Evolutionary conservation across 2,113 vertebrate genomes (phyloP).

Genomic region (Podocnemis expansa): DNA sequence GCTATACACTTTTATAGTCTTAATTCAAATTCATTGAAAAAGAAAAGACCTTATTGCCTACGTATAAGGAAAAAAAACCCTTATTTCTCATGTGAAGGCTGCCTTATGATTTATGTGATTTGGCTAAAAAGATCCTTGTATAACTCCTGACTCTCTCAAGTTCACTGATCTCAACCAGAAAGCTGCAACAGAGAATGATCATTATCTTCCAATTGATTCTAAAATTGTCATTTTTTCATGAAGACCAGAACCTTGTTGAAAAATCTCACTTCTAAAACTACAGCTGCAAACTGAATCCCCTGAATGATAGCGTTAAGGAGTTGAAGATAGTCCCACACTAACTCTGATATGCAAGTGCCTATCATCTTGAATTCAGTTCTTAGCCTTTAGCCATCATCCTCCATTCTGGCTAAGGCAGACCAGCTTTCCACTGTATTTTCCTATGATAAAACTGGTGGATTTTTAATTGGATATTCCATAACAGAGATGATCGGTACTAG

Average conservation of each 20-base stretch:
- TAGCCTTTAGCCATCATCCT: rapidly evolving
- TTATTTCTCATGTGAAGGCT: neutral
- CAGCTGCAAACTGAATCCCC: neutral
- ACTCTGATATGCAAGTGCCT: rapidly evolving
- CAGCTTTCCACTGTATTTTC: neutral
- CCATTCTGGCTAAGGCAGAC: rapidly evolving
- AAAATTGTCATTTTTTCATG: neutral
- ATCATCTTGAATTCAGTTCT: rapidly evolving
- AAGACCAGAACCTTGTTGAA: neutral
- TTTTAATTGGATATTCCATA: neutral
- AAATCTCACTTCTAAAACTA: neutral
- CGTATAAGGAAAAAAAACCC: rapidly evolving
- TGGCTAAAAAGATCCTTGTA: neutral
- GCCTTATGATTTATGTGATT: neutral
- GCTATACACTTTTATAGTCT: neutral
- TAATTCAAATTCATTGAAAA: neutral
- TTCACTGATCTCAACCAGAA: neutral
- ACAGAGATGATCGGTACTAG: rapidly evolving
- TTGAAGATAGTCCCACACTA: rapidly evolving
- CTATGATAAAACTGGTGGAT: neutral
- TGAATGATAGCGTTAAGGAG: neutral
- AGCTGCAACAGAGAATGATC: neutral
- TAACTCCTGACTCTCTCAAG: rapidly evolving
- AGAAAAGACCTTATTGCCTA: neutral
- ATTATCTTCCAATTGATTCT: rapidly evolving